Conservation (phyloP, 2,888 invertebrate genomes). For the Agrotis clavis region DNA sequence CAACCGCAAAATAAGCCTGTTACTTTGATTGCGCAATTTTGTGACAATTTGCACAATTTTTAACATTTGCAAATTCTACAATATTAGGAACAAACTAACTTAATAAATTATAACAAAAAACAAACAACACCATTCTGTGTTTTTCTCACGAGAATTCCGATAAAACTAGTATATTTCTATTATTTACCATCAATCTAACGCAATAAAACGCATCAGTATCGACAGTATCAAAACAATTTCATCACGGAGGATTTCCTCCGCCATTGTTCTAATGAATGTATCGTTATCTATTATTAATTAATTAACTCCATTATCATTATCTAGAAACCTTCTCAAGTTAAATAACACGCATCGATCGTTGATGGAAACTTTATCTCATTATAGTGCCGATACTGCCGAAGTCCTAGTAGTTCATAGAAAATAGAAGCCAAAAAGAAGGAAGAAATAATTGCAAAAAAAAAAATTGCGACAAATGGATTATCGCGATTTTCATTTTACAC, state of each 20-base stretch:
- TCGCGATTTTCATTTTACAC: too few relatives aligned
- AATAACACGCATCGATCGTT: slow-evolving; percentile 22
- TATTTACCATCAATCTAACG: neutral
- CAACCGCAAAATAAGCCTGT: too few relatives aligned
- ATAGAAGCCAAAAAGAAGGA: too few relatives aligned
- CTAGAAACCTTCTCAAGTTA: neutral
- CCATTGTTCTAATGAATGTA: slow-evolving; percentile 44
- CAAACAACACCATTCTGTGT: neutral
- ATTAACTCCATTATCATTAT: slow-evolving; percentile 10
- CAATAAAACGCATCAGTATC: slow-evolving; percentile 10
- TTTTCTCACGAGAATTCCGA: neutral
- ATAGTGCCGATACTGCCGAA: neutral
- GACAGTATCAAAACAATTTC: slow-evolving; percentile 8
- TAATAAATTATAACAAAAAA: neutral
- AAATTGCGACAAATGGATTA: too few relatives aligned
- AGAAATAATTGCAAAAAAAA: too few relatives aligned
- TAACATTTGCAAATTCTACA: too few relatives aligned
- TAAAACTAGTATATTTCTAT: slow-evolving; percentile 11
- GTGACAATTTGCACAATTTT: too few relatives aligned
- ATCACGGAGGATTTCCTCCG: slow-evolving; percentile 36
- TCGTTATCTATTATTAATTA: slow-evolving; percentile 21
- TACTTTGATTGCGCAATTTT: too few relatives aligned
- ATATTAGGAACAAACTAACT: too few relatives aligned
- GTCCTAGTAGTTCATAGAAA: too few relatives aligned
- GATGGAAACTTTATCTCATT: neutral